A percentile compares a stretch with the other conserved stretches of the same genome.
These are phyloP conservation scores for Plebejus anna DNA, from an alignment of 2,888 invertebrate genomes.

Conservation along the genomic window DNA sequence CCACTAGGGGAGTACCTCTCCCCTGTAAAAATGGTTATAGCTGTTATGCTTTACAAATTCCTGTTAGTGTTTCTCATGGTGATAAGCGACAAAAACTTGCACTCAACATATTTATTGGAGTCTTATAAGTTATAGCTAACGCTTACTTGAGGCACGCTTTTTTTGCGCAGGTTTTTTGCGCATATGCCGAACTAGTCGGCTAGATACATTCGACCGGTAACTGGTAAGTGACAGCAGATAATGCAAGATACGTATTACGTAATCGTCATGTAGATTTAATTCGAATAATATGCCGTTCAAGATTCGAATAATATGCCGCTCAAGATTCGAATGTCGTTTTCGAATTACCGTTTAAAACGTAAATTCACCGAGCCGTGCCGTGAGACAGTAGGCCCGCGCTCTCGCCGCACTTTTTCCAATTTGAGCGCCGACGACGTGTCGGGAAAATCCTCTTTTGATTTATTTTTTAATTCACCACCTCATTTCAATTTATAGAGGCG, in stretches of 20 bases:
- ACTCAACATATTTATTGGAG: no score
- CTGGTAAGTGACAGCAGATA: no score
- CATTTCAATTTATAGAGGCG: constrained; percentile 70
- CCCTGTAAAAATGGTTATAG: background rate
- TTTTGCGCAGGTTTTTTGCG: no score
- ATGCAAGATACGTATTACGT: no score
- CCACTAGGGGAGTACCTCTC: background rate
- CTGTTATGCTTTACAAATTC: background rate
- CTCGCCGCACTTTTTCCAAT: constrained; percentile 66
- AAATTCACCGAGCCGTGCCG: background rate
- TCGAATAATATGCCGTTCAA: no score
- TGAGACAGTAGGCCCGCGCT: constrained; percentile 2
- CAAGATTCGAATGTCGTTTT: no score
- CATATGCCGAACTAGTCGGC: no score
- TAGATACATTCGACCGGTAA: no score
- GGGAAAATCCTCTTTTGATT: constrained; percentile 77
- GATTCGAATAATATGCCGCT: no score
- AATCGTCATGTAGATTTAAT: background rate
- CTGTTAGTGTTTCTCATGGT: background rate
- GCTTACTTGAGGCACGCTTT: no score
- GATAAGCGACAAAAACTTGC: background rate
- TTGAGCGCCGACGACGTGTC: constrained; percentile 66
- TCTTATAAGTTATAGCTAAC: no score
- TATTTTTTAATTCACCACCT: constrained; percentile 77
- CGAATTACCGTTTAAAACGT: no score